Evolutionary conservation across 2,113 vertebrate genomes (phyloP), one percentile per base, ranked within the genome.

Genomic region (Actinemys pallida): DNA sequence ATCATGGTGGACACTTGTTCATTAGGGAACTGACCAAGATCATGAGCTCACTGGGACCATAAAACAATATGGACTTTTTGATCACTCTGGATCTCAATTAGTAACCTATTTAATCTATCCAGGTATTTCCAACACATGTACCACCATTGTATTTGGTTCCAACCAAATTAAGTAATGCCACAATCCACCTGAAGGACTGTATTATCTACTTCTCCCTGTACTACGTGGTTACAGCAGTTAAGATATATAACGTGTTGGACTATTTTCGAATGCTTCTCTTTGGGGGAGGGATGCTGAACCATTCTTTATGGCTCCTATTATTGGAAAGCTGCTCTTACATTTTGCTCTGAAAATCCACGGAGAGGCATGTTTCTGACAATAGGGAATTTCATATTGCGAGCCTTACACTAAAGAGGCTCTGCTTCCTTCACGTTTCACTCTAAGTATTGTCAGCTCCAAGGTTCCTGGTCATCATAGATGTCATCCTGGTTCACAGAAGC

Each of bases 61-160:
- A 42, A 83, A n/a, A 24, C 27, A 3, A 56, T 93, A 17, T 17
- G 56, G 25, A 62, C 80, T 84, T 62, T 47, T 31, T 59, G 57
- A 95, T 75, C 35, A 86, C 35, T 89, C 27, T 82, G 88, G 42
- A 56, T 78, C 35, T 83, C 80, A 65, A 72, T 8, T 53, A 27
- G 3, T 83, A 12, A 57, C 31, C 82, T 39, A 88, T 81, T 81
- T 76, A 69, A 88, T 53, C 52, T 84, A 88, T 91, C 35, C 17
- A 93, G 78, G 89, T 86, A 88, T 69, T 69, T 69, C 62, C 35
- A 69, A 69, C 29, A n/a, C 31, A n/a, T 8, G 29, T 16, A 69
- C 6, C 62, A 69, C 62, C 35, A 17, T 69, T 19, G 19, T 35
- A 82, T 10, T 59, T 92, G 27, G 79, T 89, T 49, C 16, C 27